Base-by-base conservation (phyloP, 2,113 vertebrate species). In the Podarcis raffonei region DNA sequence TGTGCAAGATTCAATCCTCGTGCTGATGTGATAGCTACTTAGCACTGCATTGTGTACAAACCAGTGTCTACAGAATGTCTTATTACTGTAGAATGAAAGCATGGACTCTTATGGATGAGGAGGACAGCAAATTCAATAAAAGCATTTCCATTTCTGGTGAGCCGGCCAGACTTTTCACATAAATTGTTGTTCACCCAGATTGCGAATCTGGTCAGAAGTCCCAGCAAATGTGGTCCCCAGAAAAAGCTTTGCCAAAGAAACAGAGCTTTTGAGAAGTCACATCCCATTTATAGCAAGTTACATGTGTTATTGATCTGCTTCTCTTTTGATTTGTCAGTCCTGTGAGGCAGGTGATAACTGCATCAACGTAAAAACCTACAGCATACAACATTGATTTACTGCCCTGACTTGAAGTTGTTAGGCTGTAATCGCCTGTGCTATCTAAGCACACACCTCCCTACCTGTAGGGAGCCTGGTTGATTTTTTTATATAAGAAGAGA, bases 231-330 rank as follows among this genome's bases (percentile, higher is more conserved):
- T 80, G 16, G 48, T 59, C 59, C 3, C n/a, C n/a, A 62, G 53
- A 6, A 35, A 65, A 81, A 81, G 30, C 16, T 80, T 32, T 59
- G 15, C 30, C 25, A 13, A 79, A 79, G 77, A 5, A 79, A 79
- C 27, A 8, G 72, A 0, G 0, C 1, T 15, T 27, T 2, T 59
- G n/a, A n/a, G 42, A 83, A 68, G 1, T 57, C 78, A n/a, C 8
- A 30, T 80, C 25, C 81, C 84, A 53, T 86, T 75, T 71, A 77
- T n/a, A 71, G 59, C 22, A 12, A 25, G 22, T 27, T 23, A 79
- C 1, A 35, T 0, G 57, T 13, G 0, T n/a, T 20, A 1, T 37
- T 25, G 11, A 27, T 30, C 66, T 35, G 22, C 68, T 23, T 86
- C 71, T 68, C 35, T 0, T 35, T 57, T 72, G 87, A n/a, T 78